Percentiles rank a stretch among this genome's conserved stretches.
Conservation (phyloP, 1,140 invertebrate species). For the Trichonephila inaurata region DNA sequence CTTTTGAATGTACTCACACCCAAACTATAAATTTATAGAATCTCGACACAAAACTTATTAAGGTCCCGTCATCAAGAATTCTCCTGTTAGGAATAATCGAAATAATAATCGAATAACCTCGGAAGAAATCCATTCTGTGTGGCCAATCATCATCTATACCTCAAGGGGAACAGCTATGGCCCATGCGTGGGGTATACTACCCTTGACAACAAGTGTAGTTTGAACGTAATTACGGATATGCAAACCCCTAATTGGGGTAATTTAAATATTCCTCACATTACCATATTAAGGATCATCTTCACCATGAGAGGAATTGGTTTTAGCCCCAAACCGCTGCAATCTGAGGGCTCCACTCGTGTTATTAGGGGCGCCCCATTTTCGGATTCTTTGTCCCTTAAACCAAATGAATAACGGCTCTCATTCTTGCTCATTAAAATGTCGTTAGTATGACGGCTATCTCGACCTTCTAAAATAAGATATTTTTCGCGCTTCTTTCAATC, state of each 20-base stretch:
- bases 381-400: slow-evolving; percentile 27
- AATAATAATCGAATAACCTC: slow-evolving; percentile 26
- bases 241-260: slow-evolving; percentile 67
- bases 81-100: not conserved
- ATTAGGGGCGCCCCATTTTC: slow-evolving; percentile 33
- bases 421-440: slow-evolving; percentile 60
- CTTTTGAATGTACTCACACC: not conserved
- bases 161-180: not conserved
- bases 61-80: not conserved
- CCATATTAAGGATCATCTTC: slow-evolving; percentile 55
- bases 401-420: slow-evolving; percentile 39
- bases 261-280: slow-evolving; percentile 70
- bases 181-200: not conserved
- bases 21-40: slow-evolving; percentile 23
- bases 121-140: not conserved
- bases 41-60: not conserved
- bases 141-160: slow-evolving; percentile 18
- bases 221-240: slow-evolving; percentile 45
- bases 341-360: not conserved
- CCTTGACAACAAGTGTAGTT: slow-evolving; percentile 34
- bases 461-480: slow-evolving; percentile 22
- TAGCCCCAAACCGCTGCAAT: slow-evolving; percentile 16
- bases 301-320: not conserved
- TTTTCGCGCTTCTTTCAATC: slow-evolving; percentile 23
- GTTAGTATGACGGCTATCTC: slow-evolving; percentile 41